Percentiles rank a stretch among this genome's conserved stretches.
These are phyloP conservation scores for Anorthoa munda DNA, from an alignment of 2,888 invertebrate genomes.

Conservation along the genomic window DNA sequence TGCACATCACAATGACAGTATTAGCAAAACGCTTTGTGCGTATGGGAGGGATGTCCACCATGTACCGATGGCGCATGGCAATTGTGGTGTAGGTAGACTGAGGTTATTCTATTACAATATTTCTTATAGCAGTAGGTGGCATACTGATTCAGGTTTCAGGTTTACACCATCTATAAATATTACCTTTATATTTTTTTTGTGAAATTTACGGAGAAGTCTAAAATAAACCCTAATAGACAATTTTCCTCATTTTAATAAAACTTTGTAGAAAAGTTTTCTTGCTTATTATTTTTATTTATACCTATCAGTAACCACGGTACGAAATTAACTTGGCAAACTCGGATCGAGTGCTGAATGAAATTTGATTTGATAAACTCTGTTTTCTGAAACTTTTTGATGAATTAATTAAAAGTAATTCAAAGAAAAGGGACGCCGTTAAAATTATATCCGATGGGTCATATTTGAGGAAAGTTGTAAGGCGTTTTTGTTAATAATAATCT, in stretches of 20 bases:
- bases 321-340: slow-evolving; percentile 49
- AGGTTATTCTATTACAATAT: neutral
- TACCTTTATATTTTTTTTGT: neutral
- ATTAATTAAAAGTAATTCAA: slow-evolving; percentile 52
- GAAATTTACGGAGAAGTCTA: neutral
- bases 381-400: slow-evolving; percentile 55
- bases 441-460: slow-evolving; percentile 39
- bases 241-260: slow-evolving; percentile 24
- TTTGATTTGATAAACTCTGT: slow-evolving; percentile 50
- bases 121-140: neutral
- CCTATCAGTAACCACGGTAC: slow-evolving; percentile 37
- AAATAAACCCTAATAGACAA: neutral
- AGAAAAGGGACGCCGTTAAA: slow-evolving; percentile 18
- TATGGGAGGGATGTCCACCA: too few relatives aligned
- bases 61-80: too few relatives aligned
- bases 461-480: slow-evolving; percentile 24
- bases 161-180: neutral
- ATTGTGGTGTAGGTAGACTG: neutral
- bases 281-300: slow-evolving; percentile 38
- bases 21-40: too few relatives aligned
- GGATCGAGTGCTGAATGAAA: slow-evolving; percentile 49
- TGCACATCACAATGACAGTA: too few relatives aligned
- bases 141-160: neutral
- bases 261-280: slow-evolving; percentile 32
- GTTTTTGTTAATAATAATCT: slow-evolving; percentile 5